Base-by-base conservation (phyloP, 1,140 invertebrate genomes). In the Atopsyche davidsoni region DNA sequence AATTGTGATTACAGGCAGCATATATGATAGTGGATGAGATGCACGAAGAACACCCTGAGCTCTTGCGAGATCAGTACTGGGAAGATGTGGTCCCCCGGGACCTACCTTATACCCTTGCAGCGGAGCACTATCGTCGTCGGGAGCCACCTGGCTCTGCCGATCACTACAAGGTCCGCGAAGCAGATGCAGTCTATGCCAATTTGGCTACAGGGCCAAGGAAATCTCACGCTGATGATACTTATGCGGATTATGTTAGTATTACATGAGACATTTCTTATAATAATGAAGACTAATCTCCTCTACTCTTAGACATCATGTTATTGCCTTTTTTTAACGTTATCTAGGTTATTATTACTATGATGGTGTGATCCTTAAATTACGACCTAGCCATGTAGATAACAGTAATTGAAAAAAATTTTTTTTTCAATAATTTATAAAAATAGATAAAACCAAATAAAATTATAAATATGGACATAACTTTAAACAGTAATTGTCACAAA, bases 11-110 rank as follows among this genome's bases (percentile, higher is more conserved):
- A 18, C 63, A 90, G 87, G 88, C 88, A 10, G 86, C 83, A 23
- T 91, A 91, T 66, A 89, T 91, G 85, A 90, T 91, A 48, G 88
- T 92, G 1, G 88, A 92, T 60, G 87, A 91, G 66, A 91, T 92
- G 87, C 87, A 92, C 66, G 87, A 90, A 60, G 87, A 90, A 64
- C 87, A 91, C 64, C 87, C 87, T 2, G 88, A 92, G 64, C 69
- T 91, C n/a, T 67, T 91, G 3, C 86, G 87, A 52, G 88, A 92
- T 64, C 87, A 91, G 60, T 91, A 89, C 62, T 93, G 89, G 89
- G 88, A 92, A 60, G 88, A 92, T 57, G 87, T 91, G 34, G 85
- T 94, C 21, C 89, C 89, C 1, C 85, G 85, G 64, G 87, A 91
- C 61, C 67, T 94, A 53, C 90, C 90, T 1, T 91, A 91, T 55